phyloP scores from a whole-genome alignment of 53 echinoderm and acorn worm genomes.

The Holothuria scabra region DNA sequence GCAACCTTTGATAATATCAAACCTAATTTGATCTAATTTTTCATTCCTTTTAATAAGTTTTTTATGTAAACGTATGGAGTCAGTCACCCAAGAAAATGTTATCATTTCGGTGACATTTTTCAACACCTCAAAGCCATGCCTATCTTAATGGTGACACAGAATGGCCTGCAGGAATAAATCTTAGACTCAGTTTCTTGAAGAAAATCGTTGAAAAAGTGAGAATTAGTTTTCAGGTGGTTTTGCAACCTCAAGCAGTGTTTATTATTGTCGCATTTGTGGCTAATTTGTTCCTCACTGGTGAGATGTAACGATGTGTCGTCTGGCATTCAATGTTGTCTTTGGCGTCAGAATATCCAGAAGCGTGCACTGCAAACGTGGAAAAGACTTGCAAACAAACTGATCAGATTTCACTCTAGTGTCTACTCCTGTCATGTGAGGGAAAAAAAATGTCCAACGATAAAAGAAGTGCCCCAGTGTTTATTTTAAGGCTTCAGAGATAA shows the following conservation, averaged over 20 bases:
- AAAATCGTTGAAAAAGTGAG: not conserved
- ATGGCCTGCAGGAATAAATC: conserved; percentile 2
- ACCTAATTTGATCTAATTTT: conserved; percentile 2
- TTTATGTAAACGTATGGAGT: not conserved
- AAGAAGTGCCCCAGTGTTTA: not conserved
- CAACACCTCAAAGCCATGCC: not conserved
- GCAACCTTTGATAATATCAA: too few relatives aligned
- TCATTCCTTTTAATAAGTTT: not conserved
- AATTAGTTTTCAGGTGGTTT: conserved; percentile 27
- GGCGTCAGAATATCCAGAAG: too few relatives aligned
- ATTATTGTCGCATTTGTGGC: conserved; percentile 4
- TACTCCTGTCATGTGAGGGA: not conserved
- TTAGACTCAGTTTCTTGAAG: not conserved
- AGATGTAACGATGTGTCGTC: conserved; percentile 2
- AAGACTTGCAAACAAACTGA: conserved; percentile 7
- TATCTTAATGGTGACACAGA: conserved; percentile 24
- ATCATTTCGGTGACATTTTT: conserved; percentile 8
- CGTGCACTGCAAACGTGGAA: not conserved
- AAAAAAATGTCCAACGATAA: not conserved
- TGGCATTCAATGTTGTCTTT: too few relatives aligned
- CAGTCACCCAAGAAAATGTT: conserved; percentile 37
- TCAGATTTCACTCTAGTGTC: conserved; percentile 3
- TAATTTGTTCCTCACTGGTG: conserved; percentile 11
- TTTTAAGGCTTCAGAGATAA: not conserved
- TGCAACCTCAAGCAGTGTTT: conserved; percentile 19